Evolutionary conservation across 2,888 invertebrate genomes (phyloP).

Genomic region (Stenodema calcarata): DNA sequence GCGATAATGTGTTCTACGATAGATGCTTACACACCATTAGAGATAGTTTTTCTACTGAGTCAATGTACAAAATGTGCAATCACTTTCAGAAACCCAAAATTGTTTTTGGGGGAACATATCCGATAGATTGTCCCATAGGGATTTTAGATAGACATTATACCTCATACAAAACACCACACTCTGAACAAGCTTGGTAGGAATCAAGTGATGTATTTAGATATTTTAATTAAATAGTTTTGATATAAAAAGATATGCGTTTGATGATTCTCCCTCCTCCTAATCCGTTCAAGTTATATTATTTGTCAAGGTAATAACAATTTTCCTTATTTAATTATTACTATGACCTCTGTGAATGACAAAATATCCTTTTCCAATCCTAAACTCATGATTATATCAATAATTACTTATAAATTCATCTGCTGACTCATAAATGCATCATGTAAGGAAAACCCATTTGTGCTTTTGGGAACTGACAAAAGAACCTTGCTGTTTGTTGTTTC

Average conservation of each 20-base stretch:
- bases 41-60: slow-evolving; percentile 29
- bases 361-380: too few species aligned
- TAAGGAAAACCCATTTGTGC: too few species aligned
- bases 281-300: slow-evolving; percentile 6
- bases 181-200: slow-evolving; percentile 10
- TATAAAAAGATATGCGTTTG: neutral
- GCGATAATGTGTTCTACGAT: slow-evolving; percentile 29
- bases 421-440: too few species aligned
- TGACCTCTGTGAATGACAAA: neutral
- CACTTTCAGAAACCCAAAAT: slow-evolving; percentile 61
- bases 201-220: slow-evolving; percentile 31
- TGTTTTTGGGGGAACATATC: slow-evolving; percentile 85
- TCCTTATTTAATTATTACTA: neutral
- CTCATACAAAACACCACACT: slow-evolving; percentile 31
- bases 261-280: slow-evolving; percentile 14
- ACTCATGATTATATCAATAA: too few species aligned
- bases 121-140: slow-evolving; percentile 70
- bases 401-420: too few species aligned
- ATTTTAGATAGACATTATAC: slow-evolving; percentile 46
- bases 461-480: too few species aligned
- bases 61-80: slow-evolving; percentile 43
- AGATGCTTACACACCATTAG: slow-evolving; percentile 10
- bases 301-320: slow-evolving; percentile 26
- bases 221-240: slow-evolving; percentile 47
- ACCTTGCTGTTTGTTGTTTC: too few species aligned